A percentile compares a stretch with the other conserved stretches of the same genome.
These are phyloP conservation scores for Aspiorhynchus laticeps DNA, from an alignment of 2,113 vertebrate genomes.

Conservation along the genomic window DNA sequence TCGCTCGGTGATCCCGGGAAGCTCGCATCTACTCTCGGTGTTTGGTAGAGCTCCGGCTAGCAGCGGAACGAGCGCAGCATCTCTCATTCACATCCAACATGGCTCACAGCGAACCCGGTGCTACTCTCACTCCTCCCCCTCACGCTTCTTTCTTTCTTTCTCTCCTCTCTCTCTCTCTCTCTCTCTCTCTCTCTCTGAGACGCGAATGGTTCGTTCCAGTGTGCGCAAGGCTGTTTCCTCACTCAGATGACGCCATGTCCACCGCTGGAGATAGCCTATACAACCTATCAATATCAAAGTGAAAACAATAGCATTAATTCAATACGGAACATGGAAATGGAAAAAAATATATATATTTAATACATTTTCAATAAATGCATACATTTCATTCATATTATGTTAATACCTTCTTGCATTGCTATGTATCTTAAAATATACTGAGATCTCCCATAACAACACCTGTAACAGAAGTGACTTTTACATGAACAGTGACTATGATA, in stretches of 20 bases:
- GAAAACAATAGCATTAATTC: neutral
- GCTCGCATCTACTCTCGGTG: conserved; percentile 82
- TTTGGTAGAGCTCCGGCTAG: conserved; percentile 74
- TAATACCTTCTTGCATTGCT: neutral
- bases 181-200: conserved; percentile 43
- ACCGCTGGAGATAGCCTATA: conserved; percentile 61
- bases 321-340: neutral
- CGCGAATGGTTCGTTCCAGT: conserved; percentile 70
- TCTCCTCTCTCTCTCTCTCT: conserved; percentile 52
- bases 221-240: conserved; percentile 65
- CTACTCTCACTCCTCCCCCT: conserved; percentile 69
- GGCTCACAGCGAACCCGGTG: conserved; percentile 82
- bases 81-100: conserved; percentile 88
- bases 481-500: neutral
- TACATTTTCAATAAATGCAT: neutral
- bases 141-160: conserved; percentile 62
- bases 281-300: neutral
- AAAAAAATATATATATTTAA: neutral
- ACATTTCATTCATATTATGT: neutral
- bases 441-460: neutral
- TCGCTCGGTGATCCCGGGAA: conserved; percentile 76
- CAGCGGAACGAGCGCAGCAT: conserved; percentile 78
- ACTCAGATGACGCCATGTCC: conserved; percentile 67
- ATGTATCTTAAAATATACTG: neutral
- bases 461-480: neutral